Evolutionary conservation across 2,888 invertebrate species (phyloP).

Genomic region (Adela reaumurella): DNA sequence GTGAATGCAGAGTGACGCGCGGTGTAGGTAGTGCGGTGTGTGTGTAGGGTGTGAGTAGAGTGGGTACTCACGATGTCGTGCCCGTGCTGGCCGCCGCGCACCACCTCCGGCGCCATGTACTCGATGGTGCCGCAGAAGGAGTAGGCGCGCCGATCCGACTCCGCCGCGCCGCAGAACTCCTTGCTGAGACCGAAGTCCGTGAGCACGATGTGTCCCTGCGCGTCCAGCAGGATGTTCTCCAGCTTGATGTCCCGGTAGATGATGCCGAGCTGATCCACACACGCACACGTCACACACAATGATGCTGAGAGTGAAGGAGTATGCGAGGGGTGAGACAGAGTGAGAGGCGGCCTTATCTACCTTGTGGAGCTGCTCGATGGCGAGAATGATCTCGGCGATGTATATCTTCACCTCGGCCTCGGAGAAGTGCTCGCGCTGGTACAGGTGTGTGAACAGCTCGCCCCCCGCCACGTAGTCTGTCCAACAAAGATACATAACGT

Average conservation of each 20-base stretch:
- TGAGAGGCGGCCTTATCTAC: slow-evolving; percentile 48
- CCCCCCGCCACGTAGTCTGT: slow-evolving; percentile 97
- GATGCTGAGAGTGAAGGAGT: slow-evolving; percentile 1
- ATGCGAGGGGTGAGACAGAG: slow-evolving; percentile 1
- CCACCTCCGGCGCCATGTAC: slow-evolving; percentile 94
- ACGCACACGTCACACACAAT: no score
- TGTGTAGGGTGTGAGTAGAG: slow-evolving; percentile 3
- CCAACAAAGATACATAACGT: slow-evolving; percentile 11
- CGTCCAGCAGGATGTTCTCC: slow-evolving; percentile 94
- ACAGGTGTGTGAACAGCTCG: slow-evolving; percentile 95
- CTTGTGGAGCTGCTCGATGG: slow-evolving; percentile 92
- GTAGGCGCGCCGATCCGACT: slow-evolving; percentile 78
- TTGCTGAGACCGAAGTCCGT: slow-evolving; percentile 98
- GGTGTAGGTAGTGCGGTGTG: background rate
- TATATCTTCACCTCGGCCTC: slow-evolving; percentile 90
- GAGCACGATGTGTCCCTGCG: slow-evolving; percentile 90
- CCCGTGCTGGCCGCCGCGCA: slow-evolving; percentile 79
- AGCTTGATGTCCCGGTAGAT: slow-evolving; percentile 97
- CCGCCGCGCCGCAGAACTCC: slow-evolving; percentile 66
- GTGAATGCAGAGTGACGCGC: no score
- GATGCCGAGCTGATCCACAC: slow-evolving; percentile 78
- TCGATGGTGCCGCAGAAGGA: slow-evolving; percentile 98
- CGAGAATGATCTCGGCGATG: slow-evolving; percentile 93
- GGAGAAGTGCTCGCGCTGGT: slow-evolving; percentile 88
- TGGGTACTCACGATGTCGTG: slow-evolving; percentile 86